Conservation (phyloP, 2,888 invertebrate genomes). For the Pollenia griseotomentosa region DNA sequence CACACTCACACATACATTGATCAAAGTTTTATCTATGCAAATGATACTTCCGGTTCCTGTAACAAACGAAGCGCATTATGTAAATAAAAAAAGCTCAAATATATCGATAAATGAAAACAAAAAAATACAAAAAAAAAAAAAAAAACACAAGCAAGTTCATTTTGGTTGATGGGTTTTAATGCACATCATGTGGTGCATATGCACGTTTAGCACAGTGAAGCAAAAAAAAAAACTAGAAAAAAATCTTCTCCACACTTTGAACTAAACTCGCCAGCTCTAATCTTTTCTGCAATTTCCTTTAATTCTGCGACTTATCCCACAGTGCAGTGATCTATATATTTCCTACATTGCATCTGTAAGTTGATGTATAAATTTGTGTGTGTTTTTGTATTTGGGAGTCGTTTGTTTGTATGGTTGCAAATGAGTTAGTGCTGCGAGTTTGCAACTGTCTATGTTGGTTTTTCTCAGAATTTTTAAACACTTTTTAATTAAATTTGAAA, state of each 20-base stretch:
- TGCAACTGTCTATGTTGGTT: no score
- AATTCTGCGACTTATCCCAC: no score
- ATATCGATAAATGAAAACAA: constrained; percentile 46
- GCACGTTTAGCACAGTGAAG: neutral
- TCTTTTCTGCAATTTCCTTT: no score
- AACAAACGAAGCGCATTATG: constrained; percentile 10
- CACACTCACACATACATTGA: neutral
- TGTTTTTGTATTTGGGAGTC: neutral
- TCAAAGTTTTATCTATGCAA: constrained; percentile 47
- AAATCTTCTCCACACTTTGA: no score
- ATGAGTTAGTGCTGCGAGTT: neutral
- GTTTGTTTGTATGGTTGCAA: neutral
- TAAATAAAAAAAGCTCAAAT: neutral
- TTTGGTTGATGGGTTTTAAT: constrained; percentile 53
- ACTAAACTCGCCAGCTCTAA: no score
- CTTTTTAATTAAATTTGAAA: no score
- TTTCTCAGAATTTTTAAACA: no score
- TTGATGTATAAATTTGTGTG: neutral
- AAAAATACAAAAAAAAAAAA: constrained; percentile 8
- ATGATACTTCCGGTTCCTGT: constrained; percentile 52
- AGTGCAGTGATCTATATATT: no score
- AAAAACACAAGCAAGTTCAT: constrained; percentile 16
- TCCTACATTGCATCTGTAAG: neutral
- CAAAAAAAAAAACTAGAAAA: neutral
- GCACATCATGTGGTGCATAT: constrained; percentile 7